Evolutionary conservation across 2,797 vertebrate genomes (phyloP), one percentile per base, ranked within the genome.

Genomic region (Hoplostethus atlanticus): DNA sequence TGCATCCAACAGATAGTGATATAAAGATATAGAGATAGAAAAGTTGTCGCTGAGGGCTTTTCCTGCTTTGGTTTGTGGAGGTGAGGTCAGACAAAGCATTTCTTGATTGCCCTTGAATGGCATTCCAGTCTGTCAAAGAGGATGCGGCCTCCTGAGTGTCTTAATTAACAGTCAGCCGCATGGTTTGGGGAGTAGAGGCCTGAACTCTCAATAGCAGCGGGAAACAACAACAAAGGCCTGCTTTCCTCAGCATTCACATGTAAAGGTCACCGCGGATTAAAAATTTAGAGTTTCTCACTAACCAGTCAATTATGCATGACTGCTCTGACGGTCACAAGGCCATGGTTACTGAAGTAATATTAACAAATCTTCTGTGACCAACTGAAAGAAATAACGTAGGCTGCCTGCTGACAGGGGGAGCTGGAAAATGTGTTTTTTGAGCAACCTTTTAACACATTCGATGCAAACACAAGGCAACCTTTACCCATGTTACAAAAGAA

Each of bases 261-360:
- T 81, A 87, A 91, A 94, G 90, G 92, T 91, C 89, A 87, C 63
- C 73, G 82, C 75, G 84, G 88, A 92, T 89, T 93, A 87, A 84
- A 94, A 86, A 91, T 83, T 69, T 71, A 86, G 85, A 88, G 86
- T 88, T 85, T 81, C 77, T 87, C 30, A 12, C 80, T 91, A 88
- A 87, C 64, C 80, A 85, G 82, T 84, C 85, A 91, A 78, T 92
- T 90, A 85, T 80, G 76, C 83, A 64, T 64, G 74, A 87, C 84
- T 56, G 62, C 59, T 40, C 51, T 59, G 75, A 66, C 17, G 57
- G 69, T 59, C 52, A 56, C 31, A 50, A 73, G 80, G 12, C 56
- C 58, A 50, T 64, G 59, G 56, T 63, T 50, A 55, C 55, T 64
- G 28, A 76, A 68, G 60, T 6, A 68, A 71, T 58, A 55, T 65